These are phyloP conservation scores for Catocala sponsa DNA, from an alignment of 2,888 invertebrate species.

Conservation along the genomic window DNA sequence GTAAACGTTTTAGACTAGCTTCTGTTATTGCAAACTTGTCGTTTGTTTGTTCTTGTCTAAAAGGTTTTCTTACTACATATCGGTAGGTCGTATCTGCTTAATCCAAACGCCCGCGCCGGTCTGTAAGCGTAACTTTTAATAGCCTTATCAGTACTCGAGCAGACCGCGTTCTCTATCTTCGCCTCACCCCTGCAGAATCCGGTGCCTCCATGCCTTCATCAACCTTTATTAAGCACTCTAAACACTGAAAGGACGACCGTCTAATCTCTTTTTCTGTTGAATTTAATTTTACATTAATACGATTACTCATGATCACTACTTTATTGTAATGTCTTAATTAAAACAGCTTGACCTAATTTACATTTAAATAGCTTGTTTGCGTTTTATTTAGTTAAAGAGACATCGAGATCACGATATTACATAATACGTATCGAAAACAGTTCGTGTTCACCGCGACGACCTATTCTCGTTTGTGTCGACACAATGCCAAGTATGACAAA, in stretches of 20 bases:
- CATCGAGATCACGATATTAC: background rate
- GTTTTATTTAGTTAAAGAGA: too few relatives aligned
- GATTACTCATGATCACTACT: conserved; percentile 2
- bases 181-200: conserved; percentile 59
- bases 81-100: conserved; percentile 70
- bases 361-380: background rate
- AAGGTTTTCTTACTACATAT: conserved; percentile 70
- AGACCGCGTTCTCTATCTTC: conserved; percentile 73
- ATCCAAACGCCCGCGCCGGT: conserved; percentile 73
- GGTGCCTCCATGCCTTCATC: conserved; percentile 57
- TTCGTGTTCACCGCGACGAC: background rate
- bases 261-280: conserved; percentile 32
- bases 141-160: conserved; percentile 83
- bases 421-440: background rate
- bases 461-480: conserved; percentile 2
- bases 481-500: conserved; percentile 5
- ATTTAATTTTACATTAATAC: conserved; percentile 12
- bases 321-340: conserved; percentile 6
- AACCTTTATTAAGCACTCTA: conserved; percentile 73
- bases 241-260: conserved; percentile 60
- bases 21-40: conserved; percentile 60
- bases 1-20: conserved; percentile 55
- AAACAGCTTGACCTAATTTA: conserved; percentile 4
- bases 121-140: conserved; percentile 84
- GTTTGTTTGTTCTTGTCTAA: conserved; percentile 58